phyloP scores from a whole-genome alignment of 2,113 vertebrate genomes.

The Salvator merianae region DNA sequence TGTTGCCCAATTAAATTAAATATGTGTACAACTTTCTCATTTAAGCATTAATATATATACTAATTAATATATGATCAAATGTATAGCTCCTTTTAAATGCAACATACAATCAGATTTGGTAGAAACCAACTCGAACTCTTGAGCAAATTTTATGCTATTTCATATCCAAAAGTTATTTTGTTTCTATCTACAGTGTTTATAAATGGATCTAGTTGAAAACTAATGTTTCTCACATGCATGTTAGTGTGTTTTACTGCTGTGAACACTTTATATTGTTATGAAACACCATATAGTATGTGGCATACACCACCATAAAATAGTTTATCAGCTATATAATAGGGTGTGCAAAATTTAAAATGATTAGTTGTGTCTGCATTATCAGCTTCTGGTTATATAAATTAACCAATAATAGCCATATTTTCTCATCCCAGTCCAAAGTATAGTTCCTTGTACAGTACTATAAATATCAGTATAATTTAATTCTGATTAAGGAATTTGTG shows the following conservation, averaged over 20 bases:
- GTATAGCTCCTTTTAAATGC: no score
- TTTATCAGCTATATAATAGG: neutral
- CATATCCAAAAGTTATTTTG: neutral
- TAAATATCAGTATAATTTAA: neutral
- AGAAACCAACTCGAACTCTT: neutral
- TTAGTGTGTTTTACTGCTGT: neutral
- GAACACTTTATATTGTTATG: neutral
- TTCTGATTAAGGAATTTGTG: neutral
- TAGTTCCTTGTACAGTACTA: neutral
- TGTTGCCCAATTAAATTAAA: no score
- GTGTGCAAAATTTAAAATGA: neutral
- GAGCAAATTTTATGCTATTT: neutral
- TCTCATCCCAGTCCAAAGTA: neutral
- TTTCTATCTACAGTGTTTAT: conserved; percentile 9
- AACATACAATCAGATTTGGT: no score
- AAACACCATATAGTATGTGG: neutral
- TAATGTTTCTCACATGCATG: neutral
- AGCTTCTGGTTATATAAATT: neutral
- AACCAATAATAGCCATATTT: neutral
- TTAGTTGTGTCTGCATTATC: neutral
- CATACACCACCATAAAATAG: neutral
- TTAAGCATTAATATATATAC: no score
- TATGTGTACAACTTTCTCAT: no score
- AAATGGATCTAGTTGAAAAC: conserved; percentile 16
- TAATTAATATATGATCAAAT: no score